Conservation (phyloP, 2,113 vertebrate genomes). For the Ctenodactylus gundi region DNA sequence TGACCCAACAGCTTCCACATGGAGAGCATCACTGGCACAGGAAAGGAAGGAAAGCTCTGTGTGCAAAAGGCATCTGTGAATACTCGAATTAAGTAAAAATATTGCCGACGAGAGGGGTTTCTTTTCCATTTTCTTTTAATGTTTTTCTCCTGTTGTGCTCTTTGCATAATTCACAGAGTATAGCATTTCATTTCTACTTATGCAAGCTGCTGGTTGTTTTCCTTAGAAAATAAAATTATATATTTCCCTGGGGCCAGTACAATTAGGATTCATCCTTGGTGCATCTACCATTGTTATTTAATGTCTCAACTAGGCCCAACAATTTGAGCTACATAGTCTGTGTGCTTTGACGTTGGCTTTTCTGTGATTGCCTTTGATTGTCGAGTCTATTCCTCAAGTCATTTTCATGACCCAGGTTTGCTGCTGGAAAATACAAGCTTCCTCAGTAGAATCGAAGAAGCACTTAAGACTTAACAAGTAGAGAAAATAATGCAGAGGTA, state of each 20-base stretch:
- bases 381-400: not conserved
- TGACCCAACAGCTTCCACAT: slow-evolving; percentile 32
- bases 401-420: not conserved
- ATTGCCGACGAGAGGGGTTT: slow-evolving; percentile 9
- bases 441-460: not conserved
- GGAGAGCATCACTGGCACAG: slow-evolving; percentile 11
- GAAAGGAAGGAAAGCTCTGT: not conserved
- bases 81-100: slow-evolving; percentile 40
- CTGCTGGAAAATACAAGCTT: slow-evolving; percentile 16
- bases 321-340: not conserved
- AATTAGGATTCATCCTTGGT: not conserved
- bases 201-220: slow-evolving; percentile 35
- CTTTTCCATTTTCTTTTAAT: slow-evolving; percentile 47
- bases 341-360: not conserved
- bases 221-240: slow-evolving; percentile 56
- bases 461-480: not conserved
- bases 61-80: slow-evolving; percentile 19
- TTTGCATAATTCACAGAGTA: slow-evolving; percentile 31
- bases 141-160: slow-evolving; percentile 29
- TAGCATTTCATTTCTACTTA: slow-evolving; percentile 35
- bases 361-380: not conserved
- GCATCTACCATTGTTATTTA: not conserved
- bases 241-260: slow-evolving; percentile 1
- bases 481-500: not conserved
- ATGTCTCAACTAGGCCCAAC: not conserved